phyloP scores from a whole-genome alignment of 2,888 invertebrate genomes.

The Chaetogeoica ovagalla region DNA sequence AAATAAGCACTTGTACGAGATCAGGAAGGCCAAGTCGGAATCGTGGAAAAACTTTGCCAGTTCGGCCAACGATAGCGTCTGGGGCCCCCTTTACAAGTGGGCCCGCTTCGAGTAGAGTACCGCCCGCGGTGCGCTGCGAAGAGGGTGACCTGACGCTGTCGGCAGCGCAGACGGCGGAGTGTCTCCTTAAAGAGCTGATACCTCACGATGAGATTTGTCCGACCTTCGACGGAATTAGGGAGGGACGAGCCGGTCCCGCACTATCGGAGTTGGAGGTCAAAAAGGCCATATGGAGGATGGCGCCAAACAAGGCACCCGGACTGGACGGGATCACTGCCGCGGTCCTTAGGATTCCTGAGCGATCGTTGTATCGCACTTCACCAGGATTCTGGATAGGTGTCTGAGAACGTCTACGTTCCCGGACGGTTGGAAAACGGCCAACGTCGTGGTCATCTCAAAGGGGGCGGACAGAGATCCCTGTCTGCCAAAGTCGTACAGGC shows the following conservation, averaged over 20 bases:
- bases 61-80: background rate
- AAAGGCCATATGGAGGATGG: conserved; percentile 33
- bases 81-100: conserved; percentile 2
- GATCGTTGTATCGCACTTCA: background rate
- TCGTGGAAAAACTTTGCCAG: background rate
- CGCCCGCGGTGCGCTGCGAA: background rate
- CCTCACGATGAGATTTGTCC: background rate
- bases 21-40: background rate
- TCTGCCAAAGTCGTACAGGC: conserved; percentile 19
- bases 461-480: conserved; percentile 18
- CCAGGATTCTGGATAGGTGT: background rate
- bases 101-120: background rate
- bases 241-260: background rate
- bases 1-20: background rate
- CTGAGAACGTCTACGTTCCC: background rate
- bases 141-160: background rate
- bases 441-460: conserved; percentile 3
- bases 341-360: background rate
- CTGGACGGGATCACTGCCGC: conserved; percentile 12
- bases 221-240: fast-evolving
- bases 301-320: conserved; percentile 20
- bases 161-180: background rate
- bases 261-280: background rate
- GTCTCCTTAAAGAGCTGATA: background rate
- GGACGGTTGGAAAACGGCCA: conserved; percentile 1